Conservation (phyloP, 2,797 vertebrate species). For the Clarias laeviceps region DNA sequence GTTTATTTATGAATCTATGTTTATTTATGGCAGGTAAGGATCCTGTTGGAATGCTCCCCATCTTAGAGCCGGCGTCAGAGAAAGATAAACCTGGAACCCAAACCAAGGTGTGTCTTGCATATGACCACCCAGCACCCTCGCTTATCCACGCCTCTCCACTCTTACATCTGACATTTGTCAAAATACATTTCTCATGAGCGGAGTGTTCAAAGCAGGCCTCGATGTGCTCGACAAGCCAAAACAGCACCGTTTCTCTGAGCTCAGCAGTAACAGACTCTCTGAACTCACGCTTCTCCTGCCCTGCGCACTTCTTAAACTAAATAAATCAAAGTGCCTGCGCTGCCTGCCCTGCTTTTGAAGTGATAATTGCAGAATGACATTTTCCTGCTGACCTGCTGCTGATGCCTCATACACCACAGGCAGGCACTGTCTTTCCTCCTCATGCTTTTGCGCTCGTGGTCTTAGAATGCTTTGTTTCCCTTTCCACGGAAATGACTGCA, state of each 20-base stretch:
- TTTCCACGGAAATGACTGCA: background rate
- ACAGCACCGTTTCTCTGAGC: conserved; percentile 81
- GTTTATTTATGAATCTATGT: background rate
- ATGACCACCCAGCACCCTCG: conserved; percentile 18
- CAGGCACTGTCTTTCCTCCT: conserved; percentile 53
- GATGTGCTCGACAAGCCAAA: conserved; percentile 79
- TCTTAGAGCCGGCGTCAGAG: conserved; percentile 53
- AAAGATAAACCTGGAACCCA: conserved; percentile 70
- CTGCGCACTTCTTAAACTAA: conserved; percentile 78
- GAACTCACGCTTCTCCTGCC: conserved; percentile 74
- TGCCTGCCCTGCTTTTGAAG: conserved; percentile 78
- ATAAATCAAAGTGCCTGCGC: conserved; percentile 77
- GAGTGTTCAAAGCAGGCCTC: conserved; percentile 82
- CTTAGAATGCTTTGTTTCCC: conserved; percentile 35
- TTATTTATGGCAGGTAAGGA: conserved; percentile 70
- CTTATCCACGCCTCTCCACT: conserved; percentile 53
- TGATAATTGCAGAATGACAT: conserved; percentile 77
- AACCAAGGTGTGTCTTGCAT: conserved; percentile 72
- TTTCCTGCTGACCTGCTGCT: conserved; percentile 71
- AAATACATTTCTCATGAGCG: conserved; percentile 84
- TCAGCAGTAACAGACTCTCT: conserved; percentile 76
- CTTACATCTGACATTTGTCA: conserved; percentile 83
- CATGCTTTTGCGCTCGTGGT: conserved; percentile 64
- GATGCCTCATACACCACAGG: conserved; percentile 62
- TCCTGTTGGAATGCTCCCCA: conserved; percentile 65